These are phyloP conservation scores for Drosophila nannoptera DNA, from an alignment of 1,140 invertebrate genomes.

Conservation along the genomic window DNA sequence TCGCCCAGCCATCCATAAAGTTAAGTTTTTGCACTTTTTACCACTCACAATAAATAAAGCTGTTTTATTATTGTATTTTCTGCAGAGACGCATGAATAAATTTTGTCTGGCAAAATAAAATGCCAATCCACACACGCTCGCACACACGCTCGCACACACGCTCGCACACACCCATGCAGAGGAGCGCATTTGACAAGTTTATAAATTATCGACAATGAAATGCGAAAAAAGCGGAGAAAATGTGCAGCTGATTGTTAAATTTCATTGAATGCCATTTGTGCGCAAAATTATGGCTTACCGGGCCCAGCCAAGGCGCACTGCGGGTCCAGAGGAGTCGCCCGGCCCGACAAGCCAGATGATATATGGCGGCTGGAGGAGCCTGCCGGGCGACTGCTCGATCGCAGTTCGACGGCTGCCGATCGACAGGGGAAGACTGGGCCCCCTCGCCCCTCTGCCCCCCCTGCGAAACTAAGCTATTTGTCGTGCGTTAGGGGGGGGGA, in stretches of 20 bases:
- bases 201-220: constrained; percentile 46
- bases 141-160: constrained; percentile 9
- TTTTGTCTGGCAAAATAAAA: constrained; percentile 43
- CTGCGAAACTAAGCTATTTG: too few species aligned
- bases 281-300: background rate
- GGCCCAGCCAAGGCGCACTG: constrained; percentile 5
- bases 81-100: constrained; percentile 42
- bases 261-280: constrained; percentile 39
- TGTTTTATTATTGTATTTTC: constrained; percentile 48
- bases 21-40: constrained; percentile 30
- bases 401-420: too few species aligned
- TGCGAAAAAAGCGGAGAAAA: background rate
- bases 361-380: too few species aligned
- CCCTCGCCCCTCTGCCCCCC: too few species aligned
- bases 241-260: constrained; percentile 49
- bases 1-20: constrained; percentile 23
- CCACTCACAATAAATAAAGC: constrained; percentile 48
- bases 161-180: background rate
- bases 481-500: too few species aligned
- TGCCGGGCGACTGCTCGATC: too few species aligned
- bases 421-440: too few species aligned
- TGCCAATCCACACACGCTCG: constrained; percentile 3
- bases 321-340: too few species aligned
- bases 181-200: constrained; percentile 42
- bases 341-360: too few species aligned